phyloP scores from a whole-genome alignment of 53 echinoderm and acorn worm species.

The Antedon mediterranea region DNA sequence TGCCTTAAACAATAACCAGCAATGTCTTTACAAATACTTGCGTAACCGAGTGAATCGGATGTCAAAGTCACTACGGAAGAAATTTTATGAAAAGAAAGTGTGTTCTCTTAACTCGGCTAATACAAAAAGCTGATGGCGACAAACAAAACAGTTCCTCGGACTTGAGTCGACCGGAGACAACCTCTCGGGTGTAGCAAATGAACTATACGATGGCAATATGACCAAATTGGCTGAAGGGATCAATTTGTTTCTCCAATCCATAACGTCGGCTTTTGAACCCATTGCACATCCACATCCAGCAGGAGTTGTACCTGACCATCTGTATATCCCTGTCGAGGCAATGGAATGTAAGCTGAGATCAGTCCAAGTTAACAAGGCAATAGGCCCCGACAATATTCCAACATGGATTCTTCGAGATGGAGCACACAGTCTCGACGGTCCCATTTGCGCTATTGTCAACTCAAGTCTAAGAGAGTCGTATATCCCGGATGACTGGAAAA shows the following conservation, averaged over 20 bases:
- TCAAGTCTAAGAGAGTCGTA: neutral
- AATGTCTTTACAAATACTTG: no score
- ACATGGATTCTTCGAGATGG: slow-evolving; percentile 8
- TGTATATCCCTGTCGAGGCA: no score
- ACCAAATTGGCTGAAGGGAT: neutral
- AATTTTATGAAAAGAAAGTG: neutral
- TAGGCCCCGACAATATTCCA: slow-evolving; percentile 2
- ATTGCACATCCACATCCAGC: neutral
- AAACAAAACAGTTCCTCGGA: slow-evolving; percentile 5
- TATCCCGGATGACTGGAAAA: neutral
- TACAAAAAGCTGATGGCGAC: slow-evolving; percentile 6
- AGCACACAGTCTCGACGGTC: neutral
- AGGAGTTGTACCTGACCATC: no score
- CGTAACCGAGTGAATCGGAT: neutral
- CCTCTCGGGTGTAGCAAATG: no score
- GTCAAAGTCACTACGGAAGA: neutral
- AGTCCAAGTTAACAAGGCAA: slow-evolving; percentile 2
- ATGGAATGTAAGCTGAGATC: no score
- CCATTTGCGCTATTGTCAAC: slow-evolving; percentile 2
- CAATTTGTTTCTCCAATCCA: neutral
- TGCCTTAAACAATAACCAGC: neutral
- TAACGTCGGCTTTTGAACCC: neutral
- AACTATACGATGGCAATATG: neutral
- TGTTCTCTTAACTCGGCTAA: neutral
- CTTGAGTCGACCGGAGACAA: neutral